phyloP scores from a whole-genome alignment of 2,113 vertebrate species.

The Eclectus roratus region DNA sequence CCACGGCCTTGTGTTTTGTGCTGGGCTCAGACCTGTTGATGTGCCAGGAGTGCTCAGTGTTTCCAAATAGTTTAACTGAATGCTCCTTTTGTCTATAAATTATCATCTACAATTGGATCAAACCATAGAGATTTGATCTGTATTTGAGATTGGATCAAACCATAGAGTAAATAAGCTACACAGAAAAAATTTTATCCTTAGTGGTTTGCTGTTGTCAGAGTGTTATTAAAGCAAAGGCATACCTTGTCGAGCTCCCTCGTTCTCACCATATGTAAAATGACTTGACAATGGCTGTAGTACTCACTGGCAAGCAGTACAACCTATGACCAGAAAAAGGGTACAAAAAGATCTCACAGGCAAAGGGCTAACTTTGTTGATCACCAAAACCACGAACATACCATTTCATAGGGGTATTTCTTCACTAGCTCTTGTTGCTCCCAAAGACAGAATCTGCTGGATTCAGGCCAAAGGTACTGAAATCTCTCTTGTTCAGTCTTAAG shows the following conservation, averaged over 20 bases:
- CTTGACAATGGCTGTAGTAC: slow-evolving; percentile 70
- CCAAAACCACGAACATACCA: not conserved
- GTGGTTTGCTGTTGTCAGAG: not conserved
- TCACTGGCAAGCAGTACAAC: slow-evolving; percentile 55
- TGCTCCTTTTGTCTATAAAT: not conserved
- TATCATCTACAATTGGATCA: not conserved
- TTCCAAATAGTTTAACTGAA: not conserved
- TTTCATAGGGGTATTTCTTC: slow-evolving; percentile 44
- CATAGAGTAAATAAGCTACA: not conserved
- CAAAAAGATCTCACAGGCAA: not conserved
- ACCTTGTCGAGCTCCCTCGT: slow-evolving; percentile 61
- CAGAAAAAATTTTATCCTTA: not conserved
- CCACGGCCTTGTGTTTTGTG: not conserved
- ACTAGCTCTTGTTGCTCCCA: slow-evolving; percentile 61
- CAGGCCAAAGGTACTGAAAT: slow-evolving; percentile 6
- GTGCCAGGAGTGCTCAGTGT: not conserved
- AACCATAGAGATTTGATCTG: not conserved
- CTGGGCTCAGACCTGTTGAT: not conserved
- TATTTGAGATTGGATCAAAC: not conserved
- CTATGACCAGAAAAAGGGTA: slow-evolving; percentile 23
- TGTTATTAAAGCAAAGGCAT: not conserved
- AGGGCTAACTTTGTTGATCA: not conserved
- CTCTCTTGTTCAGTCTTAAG: slow-evolving; percentile 21
- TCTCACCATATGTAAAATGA: slow-evolving; percentile 64
- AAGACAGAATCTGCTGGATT: slow-evolving; percentile 56